A percentile compares a stretch with the other conserved stretches of the same genome.
Evolutionary conservation across 2,888 invertebrate species (phyloP).

Genomic region (Bugula neritina): DNA sequence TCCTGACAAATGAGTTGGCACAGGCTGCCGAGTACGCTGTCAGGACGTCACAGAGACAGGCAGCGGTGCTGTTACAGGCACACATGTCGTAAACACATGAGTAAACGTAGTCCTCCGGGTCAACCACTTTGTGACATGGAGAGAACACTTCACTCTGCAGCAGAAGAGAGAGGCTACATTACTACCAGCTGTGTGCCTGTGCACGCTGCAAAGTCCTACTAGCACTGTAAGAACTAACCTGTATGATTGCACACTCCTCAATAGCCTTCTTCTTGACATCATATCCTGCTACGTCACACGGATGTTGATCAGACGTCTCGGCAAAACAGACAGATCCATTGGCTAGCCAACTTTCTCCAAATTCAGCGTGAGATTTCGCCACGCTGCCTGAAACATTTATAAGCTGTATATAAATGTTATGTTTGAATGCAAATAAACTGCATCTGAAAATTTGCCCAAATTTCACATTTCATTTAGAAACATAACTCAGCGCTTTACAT

Average conservation of each 20-base stretch:
- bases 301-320: conserved; percentile 41
- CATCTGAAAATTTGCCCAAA: no score
- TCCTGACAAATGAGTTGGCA: conserved; percentile 42
- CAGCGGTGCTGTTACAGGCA: conserved; percentile 42
- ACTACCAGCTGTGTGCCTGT: not conserved
- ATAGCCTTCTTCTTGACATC: conserved; percentile 38
- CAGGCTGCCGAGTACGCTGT: conserved; percentile 48
- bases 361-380: conserved; percentile 41
- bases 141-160: conserved; percentile 44
- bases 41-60: conserved; percentile 49
- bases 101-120: conserved; percentile 45
- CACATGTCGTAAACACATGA: conserved; percentile 52
- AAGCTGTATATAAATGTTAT: no score
- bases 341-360: conserved; percentile 50
- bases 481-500: no score
- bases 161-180: not conserved
- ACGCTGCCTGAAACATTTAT: conserved; percentile 38
- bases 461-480: no score
- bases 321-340: conserved; percentile 27
- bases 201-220: no score
- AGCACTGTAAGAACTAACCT: no score
- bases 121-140: conserved; percentile 43
- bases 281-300: conserved; percentile 40
- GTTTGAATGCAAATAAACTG: no score
- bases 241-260: conserved; percentile 42